Evolutionary conservation across 2,797 vertebrate species (phyloP).

Genomic region (Bradypodion pumilum): DNA sequence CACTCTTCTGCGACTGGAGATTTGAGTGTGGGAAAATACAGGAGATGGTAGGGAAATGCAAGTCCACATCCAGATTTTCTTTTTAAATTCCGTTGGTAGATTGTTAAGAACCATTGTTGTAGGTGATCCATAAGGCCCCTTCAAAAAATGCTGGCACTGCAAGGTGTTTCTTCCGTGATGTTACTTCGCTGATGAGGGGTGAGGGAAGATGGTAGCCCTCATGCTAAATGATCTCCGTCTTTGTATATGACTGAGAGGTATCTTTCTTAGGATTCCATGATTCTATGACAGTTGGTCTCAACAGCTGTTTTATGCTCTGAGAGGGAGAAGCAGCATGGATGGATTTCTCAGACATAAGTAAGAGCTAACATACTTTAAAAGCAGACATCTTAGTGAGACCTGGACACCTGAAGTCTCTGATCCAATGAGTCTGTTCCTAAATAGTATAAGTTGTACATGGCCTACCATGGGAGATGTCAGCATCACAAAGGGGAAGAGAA

Average conservation of each 20-base stretch:
- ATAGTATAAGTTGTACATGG: background rate
- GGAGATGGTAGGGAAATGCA: constrained; percentile 3
- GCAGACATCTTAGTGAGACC: background rate
- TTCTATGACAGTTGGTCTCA: constrained; percentile 37
- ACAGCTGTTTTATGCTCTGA: constrained; percentile 22
- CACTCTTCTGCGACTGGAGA: background rate
- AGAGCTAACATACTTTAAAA: background rate
- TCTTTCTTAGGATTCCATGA: constrained; percentile 16
- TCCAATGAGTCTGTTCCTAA: background rate
- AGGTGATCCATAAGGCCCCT: constrained; percentile 2
- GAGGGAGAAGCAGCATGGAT: background rate
- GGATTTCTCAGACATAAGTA: background rate
- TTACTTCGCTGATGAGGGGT: background rate
- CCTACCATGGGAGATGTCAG: background rate
- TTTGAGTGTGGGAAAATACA: background rate
- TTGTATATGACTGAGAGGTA: constrained; percentile 10
- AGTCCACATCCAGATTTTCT: constrained; percentile 19
- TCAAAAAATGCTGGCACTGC: background rate
- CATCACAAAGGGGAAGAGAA: constrained; percentile 14
- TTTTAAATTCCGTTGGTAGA: constrained; percentile 9
- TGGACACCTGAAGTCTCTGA: background rate
- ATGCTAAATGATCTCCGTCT: constrained; percentile 28
- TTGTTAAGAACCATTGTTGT: background rate
- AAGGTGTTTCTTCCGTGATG: constrained; percentile 6
- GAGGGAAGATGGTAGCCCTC: background rate